Conservation (phyloP, 2,113 vertebrate genomes). For the Noctilio leporinus region DNA sequence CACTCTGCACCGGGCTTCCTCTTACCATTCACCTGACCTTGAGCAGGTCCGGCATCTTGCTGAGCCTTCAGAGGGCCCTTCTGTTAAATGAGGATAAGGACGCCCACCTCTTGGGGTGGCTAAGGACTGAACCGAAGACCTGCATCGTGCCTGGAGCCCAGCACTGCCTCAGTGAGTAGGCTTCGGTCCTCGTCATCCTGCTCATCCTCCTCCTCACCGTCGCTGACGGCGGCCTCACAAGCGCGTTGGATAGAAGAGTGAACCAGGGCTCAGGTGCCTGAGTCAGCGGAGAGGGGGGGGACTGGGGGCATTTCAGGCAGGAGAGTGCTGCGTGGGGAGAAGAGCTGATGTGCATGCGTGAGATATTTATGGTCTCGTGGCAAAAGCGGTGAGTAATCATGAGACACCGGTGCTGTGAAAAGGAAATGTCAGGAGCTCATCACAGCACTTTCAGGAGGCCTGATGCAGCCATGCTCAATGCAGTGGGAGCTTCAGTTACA, state of each 20-base stretch:
- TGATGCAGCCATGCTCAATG: conserved; percentile 54
- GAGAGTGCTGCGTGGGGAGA: background rate
- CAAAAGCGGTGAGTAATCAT: background rate
- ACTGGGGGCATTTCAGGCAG: background rate
- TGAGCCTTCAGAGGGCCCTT: background rate
- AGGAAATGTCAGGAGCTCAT: background rate
- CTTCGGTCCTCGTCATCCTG: background rate
- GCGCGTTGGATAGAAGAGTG: background rate
- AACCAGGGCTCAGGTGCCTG: background rate
- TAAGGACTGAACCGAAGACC: no score
- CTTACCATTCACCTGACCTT: background rate
- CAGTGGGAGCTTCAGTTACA: conserved; percentile 67
- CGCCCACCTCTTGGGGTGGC: background rate
- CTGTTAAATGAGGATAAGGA: background rate
- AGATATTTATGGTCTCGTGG: background rate
- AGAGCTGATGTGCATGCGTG: background rate
- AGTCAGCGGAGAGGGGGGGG: no score
- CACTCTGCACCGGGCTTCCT: background rate
- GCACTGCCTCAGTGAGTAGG: background rate
- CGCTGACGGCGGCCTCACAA: background rate
- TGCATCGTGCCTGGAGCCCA: fast-evolving
- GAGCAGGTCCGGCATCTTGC: background rate
- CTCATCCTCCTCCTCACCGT: background rate
- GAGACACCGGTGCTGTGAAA: background rate
- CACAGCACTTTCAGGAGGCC: conserved; percentile 27